These are phyloP conservation scores for Muscicapa striata DNA, from an alignment of 2,797 vertebrate genomes.

Conservation along the genomic window DNA sequence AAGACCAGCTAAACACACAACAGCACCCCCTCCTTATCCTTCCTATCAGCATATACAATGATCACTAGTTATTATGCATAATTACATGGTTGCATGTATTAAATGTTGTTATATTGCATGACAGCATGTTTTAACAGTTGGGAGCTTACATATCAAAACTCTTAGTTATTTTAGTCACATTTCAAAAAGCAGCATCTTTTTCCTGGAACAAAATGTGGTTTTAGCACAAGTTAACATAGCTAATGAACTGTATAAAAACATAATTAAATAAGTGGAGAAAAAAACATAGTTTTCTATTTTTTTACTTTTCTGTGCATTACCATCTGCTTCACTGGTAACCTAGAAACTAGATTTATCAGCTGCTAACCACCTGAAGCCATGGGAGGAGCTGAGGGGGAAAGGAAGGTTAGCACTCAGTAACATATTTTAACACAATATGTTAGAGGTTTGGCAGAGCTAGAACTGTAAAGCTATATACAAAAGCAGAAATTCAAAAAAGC, in stretches of 20 bases:
- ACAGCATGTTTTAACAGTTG: slow-evolving; percentile 75
- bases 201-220: slow-evolving; percentile 16
- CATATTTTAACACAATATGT: slow-evolving; percentile 8
- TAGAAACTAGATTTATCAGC: slow-evolving; percentile 65
- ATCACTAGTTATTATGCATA: slow-evolving; percentile 74
- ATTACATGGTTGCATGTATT: slow-evolving; percentile 74
- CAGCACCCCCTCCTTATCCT: neutral
- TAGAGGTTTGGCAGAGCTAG: neutral
- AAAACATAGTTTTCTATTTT: neutral
- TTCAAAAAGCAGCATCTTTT: slow-evolving; percentile 32
- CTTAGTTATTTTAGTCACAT: slow-evolving; percentile 67
- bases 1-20: slow-evolving; percentile 64
- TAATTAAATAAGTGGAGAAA: slow-evolving; percentile 40
- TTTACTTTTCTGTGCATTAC: neutral
- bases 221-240: slow-evolving; percentile 34
- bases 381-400: neutral
- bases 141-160: slow-evolving; percentile 72
- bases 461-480: neutral
- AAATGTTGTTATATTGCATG: slow-evolving; percentile 69
- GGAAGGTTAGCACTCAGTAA: neutral
- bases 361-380: slow-evolving; percentile 44
- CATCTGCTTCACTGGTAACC: slow-evolving; percentile 55
- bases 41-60: slow-evolving; percentile 44
- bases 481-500: neutral
- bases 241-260: slow-evolving; percentile 49